These are phyloP conservation scores for Lysandra bellargus DNA, from an alignment of 2,888 invertebrate species.

Conservation along the genomic window DNA sequence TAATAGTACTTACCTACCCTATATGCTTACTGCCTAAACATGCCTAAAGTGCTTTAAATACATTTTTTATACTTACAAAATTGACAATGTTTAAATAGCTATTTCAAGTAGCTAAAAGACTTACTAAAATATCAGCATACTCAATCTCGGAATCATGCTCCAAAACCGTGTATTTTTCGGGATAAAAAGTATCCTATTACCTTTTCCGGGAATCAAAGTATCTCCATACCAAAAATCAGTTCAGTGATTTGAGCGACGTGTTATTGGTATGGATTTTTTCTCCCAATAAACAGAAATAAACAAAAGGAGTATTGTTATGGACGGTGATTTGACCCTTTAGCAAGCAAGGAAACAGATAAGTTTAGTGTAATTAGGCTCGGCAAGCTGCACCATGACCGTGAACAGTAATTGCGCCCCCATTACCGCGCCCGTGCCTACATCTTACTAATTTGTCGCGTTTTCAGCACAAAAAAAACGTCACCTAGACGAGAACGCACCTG, in stretches of 20 bases:
- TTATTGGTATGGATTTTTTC: too few species aligned
- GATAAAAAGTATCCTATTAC: too few species aligned
- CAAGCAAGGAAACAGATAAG: neutral
- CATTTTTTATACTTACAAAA: neutral
- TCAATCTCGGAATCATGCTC: too few species aligned
- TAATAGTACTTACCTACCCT: neutral
- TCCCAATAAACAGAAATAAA: too few species aligned
- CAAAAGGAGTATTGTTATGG: neutral
- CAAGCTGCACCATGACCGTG: constrained; percentile 7
- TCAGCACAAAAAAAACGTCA: constrained; percentile 53
- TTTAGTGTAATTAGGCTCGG: neutral
- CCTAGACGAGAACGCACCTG: constrained; percentile 58
- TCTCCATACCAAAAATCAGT: too few species aligned
- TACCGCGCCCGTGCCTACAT: constrained; percentile 36
- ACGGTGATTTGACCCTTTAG: neutral
- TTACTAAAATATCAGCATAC: too few species aligned
- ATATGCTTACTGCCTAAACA: neutral
- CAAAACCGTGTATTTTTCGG: too few species aligned
- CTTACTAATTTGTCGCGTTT: constrained; percentile 33
- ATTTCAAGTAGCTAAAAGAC: too few species aligned
- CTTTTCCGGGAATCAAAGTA: too few species aligned
- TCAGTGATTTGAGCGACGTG: too few species aligned
- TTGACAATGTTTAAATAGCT: too few species aligned
- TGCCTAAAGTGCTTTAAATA: neutral
- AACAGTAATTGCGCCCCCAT: constrained; percentile 17